phyloP scores from a whole-genome alignment of 1,140 invertebrate genomes.

The Cyrtorhinus lividipennis region DNA sequence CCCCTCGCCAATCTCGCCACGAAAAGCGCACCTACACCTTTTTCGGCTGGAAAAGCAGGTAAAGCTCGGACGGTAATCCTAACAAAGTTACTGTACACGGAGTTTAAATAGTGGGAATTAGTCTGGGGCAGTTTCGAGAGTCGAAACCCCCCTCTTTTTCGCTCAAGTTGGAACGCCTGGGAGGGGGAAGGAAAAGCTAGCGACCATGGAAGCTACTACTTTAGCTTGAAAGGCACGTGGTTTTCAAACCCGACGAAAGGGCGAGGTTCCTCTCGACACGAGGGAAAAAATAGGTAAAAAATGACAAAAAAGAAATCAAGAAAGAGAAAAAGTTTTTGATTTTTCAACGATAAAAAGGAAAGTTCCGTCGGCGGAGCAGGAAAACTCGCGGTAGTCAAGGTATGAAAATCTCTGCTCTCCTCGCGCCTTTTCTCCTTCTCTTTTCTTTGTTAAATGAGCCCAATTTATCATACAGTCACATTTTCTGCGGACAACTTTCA shows the following conservation, averaged over 20 bases:
- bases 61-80: conserved; percentile 2
- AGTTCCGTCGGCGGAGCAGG: background rate
- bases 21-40: background rate
- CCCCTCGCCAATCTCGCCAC: background rate
- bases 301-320: background rate
- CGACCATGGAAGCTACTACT: background rate
- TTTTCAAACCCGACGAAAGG: background rate
- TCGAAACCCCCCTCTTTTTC: background rate
- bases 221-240: background rate
- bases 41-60: background rate
- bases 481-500: too few species aligned
- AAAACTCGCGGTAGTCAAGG: background rate
- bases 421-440: background rate
- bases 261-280: too few species aligned
- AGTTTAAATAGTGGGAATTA: conserved; percentile 10
- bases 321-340: background rate
- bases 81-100: conserved; percentile 6
- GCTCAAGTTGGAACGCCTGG: background rate
- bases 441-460: background rate
- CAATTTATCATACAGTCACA: background rate
- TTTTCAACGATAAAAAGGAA: background rate
- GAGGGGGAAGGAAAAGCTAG: background rate
- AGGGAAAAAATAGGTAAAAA: background rate
- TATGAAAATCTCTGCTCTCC: background rate
- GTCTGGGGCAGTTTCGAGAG: background rate